Evolutionary conservation across 1,140 invertebrate species (phyloP), one percentile per base, ranked within the genome.

Genomic region (Dreissena rostriformis): DNA sequence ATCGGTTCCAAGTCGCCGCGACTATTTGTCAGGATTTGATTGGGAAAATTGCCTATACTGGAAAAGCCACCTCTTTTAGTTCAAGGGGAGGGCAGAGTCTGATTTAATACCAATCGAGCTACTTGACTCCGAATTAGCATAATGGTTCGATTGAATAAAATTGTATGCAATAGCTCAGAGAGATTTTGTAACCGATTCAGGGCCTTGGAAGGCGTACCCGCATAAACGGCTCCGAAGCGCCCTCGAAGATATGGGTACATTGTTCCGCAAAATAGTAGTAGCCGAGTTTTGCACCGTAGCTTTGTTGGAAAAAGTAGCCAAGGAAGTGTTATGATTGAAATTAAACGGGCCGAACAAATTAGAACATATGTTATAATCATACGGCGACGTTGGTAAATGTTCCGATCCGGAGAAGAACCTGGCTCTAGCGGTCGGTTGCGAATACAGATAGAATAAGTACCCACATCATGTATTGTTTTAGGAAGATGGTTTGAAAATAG

Each of bases 261-360:
- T 82, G 80, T 82, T 75, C 75, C 75, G 75, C 74, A 61, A 53
- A 28, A 74, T 49, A 53, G 70, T 57, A 61, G 57, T n/a, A 61
- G 22, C 57, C 22, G 4, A 2, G 57, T n/a, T 57, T 61, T 61
- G 17, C 22, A 39, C 2, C 39, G 39, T 39, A 39, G 39, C 39
- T 39, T 39, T 39, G 39, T 39, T 39, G 39, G 39, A 39, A 39
- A n/a, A 72, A 67, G 66, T 82, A 82, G 67, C 80, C 29, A 53
- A 82, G 55, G 72, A 74, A 29, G 71, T 66, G 73, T 82, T 82
- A 82, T 73, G 72, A 81, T 82, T 75, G 61, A 82, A 82, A 82
- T 82, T 74, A 82, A 67, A 53, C 49, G 71, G 61, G 70, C 28
- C 71, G 75, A 67, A 73, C 80, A 75, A 75, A 74, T 75, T 55